Evolutionary conservation across 2,797 vertebrate genomes (phyloP).

Genomic region (Spheniscus humboldti): DNA sequence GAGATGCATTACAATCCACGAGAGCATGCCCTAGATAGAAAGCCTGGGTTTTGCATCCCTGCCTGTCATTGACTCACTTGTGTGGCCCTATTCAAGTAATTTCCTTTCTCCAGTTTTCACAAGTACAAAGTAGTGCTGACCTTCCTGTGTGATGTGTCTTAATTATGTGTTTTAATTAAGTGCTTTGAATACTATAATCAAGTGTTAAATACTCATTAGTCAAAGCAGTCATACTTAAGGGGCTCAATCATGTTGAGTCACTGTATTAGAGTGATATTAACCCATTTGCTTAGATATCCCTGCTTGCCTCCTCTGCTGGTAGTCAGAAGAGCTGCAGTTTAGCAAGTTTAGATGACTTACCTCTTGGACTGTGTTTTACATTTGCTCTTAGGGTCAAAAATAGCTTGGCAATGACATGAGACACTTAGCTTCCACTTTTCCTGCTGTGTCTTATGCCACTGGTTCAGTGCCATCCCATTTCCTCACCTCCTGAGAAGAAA

Average conservation of each 20-base stretch:
- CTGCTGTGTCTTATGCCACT: neutral
- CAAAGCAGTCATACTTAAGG: neutral
- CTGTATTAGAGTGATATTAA: neutral
- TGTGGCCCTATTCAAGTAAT: neutral
- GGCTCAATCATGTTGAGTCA: neutral
- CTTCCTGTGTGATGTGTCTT: neutral
- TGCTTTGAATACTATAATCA: conserved; percentile 1
- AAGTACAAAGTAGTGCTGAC: neutral
- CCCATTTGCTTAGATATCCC: neutral
- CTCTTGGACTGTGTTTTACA: neutral
- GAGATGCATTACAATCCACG: neutral
- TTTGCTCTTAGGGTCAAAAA: neutral
- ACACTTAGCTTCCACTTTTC: neutral
- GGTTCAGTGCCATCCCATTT: neutral
- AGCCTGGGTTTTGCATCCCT: neutral
- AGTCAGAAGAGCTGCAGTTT: neutral
- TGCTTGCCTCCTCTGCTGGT: neutral
- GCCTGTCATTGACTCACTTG: neutral
- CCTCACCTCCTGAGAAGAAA: neutral
- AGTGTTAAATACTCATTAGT: neutral
- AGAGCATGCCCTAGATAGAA: neutral
- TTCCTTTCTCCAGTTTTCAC: neutral
- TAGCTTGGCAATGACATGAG: neutral
- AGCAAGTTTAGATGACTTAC: neutral
- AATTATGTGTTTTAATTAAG: conserved; percentile 6